Evolutionary conservation across 2,888 invertebrate species (phyloP), one percentile per base, ranked within the genome.

Genomic region (Pyrochroa serraticornis): DNA sequence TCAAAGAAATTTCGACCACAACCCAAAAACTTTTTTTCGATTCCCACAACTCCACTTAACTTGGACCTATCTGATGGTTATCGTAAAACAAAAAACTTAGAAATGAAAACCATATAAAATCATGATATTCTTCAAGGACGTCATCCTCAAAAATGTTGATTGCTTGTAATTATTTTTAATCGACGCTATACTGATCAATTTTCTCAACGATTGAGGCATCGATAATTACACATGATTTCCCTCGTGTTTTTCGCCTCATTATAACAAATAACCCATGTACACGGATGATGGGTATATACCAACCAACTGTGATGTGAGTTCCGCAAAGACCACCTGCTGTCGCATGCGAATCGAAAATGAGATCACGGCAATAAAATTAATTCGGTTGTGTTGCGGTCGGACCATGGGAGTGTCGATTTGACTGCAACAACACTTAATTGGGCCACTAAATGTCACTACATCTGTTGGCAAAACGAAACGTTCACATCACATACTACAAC

Each of bases 141-240:
- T 9, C 55, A 31, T 35, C 55, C 48, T 48, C 43, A 59, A 57
- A 65, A 60, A 59, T 59, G 63, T 64, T 63, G 66, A 67, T 67
- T 62, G 63, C 46, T 50, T 62, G 55, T 64, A 65, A 69, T 69
- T 67, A 63, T 60, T 59, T 65, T 67, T 65, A 65, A 67, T 67
- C 64, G 62, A 22, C 22, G 22, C 22, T 2, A 22, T 5, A 5
- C 51, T 63, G 42, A 58, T 66, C 65, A 60, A 66, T 67, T 68
- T 65, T 46, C 60, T 49, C 61, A 42, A 62, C 62, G 66, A 66
- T 67, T 66, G 63, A 56, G 57, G 51, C 46, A 58, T 58, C 46
- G 42, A 45, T 41, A 41, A 22, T 41, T 41, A 49, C 30, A 47
- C 46, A 47, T 48, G 46, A 54, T 22, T 22, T 22, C 22, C 22